These are phyloP conservation scores for Littorina saxatilis DNA, from an alignment of 1,140 invertebrate species.

Conservation along the genomic window DNA sequence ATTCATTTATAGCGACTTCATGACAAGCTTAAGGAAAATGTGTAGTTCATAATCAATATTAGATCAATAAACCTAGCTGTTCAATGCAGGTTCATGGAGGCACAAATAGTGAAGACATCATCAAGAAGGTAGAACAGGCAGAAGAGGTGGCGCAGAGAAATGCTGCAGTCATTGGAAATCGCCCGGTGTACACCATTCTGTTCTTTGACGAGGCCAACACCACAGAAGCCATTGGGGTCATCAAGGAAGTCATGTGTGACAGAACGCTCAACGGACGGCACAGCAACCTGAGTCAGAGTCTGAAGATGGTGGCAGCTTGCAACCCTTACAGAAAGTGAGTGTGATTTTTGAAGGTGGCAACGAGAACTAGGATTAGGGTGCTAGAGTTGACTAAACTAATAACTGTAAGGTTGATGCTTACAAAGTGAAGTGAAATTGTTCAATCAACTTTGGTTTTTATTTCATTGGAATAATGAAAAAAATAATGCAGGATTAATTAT, in stretches of 20 bases:
- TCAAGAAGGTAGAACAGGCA: slow-evolving; percentile 62
- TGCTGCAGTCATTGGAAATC: slow-evolving; percentile 38
- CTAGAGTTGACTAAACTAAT: too few relatives aligned
- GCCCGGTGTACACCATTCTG: slow-evolving; percentile 64
- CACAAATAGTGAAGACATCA: slow-evolving; percentile 63
- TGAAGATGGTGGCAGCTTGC: slow-evolving; percentile 72
- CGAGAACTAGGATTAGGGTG: too few relatives aligned
- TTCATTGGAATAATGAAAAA: too few relatives aligned
- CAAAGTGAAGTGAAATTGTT: too few relatives aligned
- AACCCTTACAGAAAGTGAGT: slow-evolving; percentile 73
- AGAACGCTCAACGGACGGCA: slow-evolving; percentile 60
- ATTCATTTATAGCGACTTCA: too few relatives aligned
- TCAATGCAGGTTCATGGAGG: slow-evolving; percentile 75
- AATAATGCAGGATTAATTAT: too few relatives aligned
- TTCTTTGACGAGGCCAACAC: slow-evolving; percentile 75
- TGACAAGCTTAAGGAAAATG: too few relatives aligned
- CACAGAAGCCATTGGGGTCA: slow-evolving; percentile 70
- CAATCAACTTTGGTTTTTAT: too few relatives aligned
- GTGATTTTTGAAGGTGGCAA: too few relatives aligned
- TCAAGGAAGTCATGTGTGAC: slow-evolving; percentile 74
- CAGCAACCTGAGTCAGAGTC: slow-evolving; percentile 49
- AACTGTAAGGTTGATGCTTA: too few relatives aligned
- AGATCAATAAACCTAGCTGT: too few relatives aligned
- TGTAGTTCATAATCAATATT: too few relatives aligned
- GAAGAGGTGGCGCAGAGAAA: slow-evolving; percentile 58